Base-by-base conservation (phyloP, 2,888 invertebrate species). In the Lapara coniferarum region DNA sequence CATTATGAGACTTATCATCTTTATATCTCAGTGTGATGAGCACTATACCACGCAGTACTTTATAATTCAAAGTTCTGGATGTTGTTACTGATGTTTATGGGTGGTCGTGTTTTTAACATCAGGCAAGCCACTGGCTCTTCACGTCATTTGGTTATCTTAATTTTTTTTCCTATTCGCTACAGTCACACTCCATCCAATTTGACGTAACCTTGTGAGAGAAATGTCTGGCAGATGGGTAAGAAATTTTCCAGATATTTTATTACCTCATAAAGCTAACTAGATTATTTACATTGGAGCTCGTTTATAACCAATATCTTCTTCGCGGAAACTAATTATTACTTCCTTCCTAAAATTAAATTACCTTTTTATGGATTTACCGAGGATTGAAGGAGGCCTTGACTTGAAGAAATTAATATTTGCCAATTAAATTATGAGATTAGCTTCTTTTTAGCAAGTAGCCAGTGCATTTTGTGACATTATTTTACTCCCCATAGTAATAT, bases 291-390 rank as follows among this genome's bases (percentile, higher is more conserved):
- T 73, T 77, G 75, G 76, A 79, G 75, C 74, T 74, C 74, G 77
- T 81, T 83, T 82, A 81, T 79, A 77, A 77, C 78, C 75, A 74
- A 80, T 78, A 80, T 78, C 72, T 74, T 78, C 78, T 82, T 79
- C 78, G 76, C 78, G 74, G 75, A 70, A 77, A 74, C 73, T 82
- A 79, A 84, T 83, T 78, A 84, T 81, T 75, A 77, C 78, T 78
- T 78, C 78, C 80, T 84, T 82, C 80, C 80, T 78, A 76, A 74
- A 75, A 78, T 78, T 78, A 78, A 82, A 81, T 77, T 74, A 70
- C 75, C 75, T 75, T 78, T 71, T 78, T 76, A 74, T 75, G 72
- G 72, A 68, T 68, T 70, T 70, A 73, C 73, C 70, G 70, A 74
- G 76, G 73, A 77, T 74, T 78, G 72, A 71, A 72, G 12, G 72